A percentile compares a stretch with the other conserved stretches of the same genome.
phyloP scores from a whole-genome alignment of 2,888 invertebrate species.

The Candidula unifasciata region DNA sequence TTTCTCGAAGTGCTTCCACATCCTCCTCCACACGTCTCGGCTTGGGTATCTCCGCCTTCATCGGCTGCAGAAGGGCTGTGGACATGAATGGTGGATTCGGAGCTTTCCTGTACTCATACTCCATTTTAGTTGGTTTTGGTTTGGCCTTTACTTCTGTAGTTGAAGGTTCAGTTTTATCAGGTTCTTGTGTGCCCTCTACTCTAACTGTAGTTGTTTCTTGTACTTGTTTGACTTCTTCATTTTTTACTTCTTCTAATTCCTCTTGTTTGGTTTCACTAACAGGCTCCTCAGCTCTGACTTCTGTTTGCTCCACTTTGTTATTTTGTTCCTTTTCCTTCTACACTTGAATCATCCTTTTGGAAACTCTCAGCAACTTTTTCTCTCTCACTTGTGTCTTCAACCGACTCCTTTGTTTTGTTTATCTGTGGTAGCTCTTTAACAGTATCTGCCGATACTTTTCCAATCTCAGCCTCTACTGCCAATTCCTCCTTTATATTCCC shows the following conservation, averaged over 20 bases:
- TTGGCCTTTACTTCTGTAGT: neutral
- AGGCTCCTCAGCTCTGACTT: neutral
- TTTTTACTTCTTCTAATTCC: neutral
- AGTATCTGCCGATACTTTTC: neutral
- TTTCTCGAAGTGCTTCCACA: constrained; percentile 37
- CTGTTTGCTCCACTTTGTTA: neutral
- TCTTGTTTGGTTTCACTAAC: neutral
- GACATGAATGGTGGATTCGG: constrained; percentile 52
- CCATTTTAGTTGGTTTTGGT: constrained; percentile 30
- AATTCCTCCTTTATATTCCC: constrained; percentile 7
- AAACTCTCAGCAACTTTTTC: neutral
- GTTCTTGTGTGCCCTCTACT: neutral
- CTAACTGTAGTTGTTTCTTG: neutral
- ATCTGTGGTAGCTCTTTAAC: neutral
- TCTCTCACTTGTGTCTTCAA: neutral
- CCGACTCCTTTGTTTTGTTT: neutral
- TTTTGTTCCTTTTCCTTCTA: constrained; percentile 15
- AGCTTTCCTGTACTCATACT: constrained; percentile 48
- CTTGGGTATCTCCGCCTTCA: constrained; percentile 55
- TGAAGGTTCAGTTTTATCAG: neutral
- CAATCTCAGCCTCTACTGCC: neutral
- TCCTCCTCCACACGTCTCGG: constrained; percentile 48
- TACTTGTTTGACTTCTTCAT: neutral
- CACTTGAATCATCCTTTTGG: neutral
- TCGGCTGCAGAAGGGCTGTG: constrained; percentile 56